Evolutionary conservation across 2,888 invertebrate genomes (phyloP).

Genomic region (Pseudanteris insignis): DNA sequence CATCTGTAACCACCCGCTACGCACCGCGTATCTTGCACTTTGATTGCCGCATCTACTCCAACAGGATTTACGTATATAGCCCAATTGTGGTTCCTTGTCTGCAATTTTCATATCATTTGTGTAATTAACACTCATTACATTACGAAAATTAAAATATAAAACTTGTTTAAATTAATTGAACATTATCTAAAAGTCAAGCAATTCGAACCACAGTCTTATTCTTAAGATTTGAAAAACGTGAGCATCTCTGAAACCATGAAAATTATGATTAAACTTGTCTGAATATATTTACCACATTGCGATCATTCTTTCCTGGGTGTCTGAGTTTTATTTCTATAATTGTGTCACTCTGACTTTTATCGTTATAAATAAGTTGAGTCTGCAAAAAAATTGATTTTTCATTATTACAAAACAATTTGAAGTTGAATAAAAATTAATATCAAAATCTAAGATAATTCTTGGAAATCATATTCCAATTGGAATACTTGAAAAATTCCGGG

Average conservation of each 20-base stretch:
- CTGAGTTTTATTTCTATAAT: conserved; percentile 87
- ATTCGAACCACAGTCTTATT: no score
- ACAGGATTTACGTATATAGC: conserved; percentile 91
- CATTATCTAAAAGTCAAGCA: no score
- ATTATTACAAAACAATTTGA: no score
- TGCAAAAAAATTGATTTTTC: conserved; percentile 63
- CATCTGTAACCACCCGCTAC: conserved; percentile 91
- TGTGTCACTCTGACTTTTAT: conserved; percentile 88
- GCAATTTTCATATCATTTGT: conserved; percentile 47
- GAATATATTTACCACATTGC: conserved; percentile 77
- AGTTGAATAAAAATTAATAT: no score
- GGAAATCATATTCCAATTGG: no score
- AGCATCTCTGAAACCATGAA: no score
- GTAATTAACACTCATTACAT: background rate
- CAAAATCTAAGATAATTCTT: no score
- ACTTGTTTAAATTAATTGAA: no score
- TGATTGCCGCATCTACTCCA: conserved; percentile 88
- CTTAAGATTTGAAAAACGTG: no score
- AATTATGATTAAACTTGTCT: no score
- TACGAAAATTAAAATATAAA: no score
- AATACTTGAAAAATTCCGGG: no score
- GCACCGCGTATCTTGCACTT: conserved; percentile 81
- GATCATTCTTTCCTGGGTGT: conserved; percentile 86
- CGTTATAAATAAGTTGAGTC: conserved; percentile 87
- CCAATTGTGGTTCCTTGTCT: conserved; percentile 89